Base-by-base conservation (phyloP, 2,797 vertebrate species). In the Momotus momota region DNA sequence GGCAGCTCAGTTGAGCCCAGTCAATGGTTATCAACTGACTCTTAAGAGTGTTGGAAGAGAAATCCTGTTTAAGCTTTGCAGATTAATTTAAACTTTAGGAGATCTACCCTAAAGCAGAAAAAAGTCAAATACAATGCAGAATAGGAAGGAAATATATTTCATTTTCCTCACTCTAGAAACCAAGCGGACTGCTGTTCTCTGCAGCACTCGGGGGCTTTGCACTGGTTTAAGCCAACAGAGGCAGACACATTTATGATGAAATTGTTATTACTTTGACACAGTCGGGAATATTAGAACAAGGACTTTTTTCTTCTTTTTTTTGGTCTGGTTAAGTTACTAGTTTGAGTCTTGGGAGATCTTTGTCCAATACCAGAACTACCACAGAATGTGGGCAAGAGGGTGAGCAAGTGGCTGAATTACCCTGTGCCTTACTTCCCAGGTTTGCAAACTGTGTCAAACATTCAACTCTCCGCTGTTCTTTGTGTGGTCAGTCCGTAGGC, bases 341-440 rank as follows among this genome's bases (percentile, higher is more conserved):
- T 26, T 69, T 65, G 69, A 62, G 52, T 69, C 80, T 86, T 93
- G 61, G 57, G 89, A 71, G 38, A 64, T 74, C 29, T 73, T 69
- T 73, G 81, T 90, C 81, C 27, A 20, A 55, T 82, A 73, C 49
- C 71, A 77, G 52, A 70, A 46, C 48, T 85, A 70, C 86, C 86
- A 74, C 79, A 90, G 72, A 64, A 69, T 91, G 72, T 86, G 77
- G 88, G 92, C 29, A 3, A 96, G 84, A 93, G 86, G 81, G 81
- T 92, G 81, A 88, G 49, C 73, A 41, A 79, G 35, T 60, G 4
- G 0, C 43, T 88, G 35, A 75, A 49, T 81, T 92, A 81, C 93
- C 91, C 82, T 92, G 55, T 94, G 91, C 87, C 94, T 95, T 91
- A 94, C 69, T 93, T 88, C 55, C 86, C 74, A 41, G 18, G 45